These are phyloP conservation scores for Sardinella longiceps DNA, from an alignment of 2,797 vertebrate genomes.

Conservation along the genomic window DNA sequence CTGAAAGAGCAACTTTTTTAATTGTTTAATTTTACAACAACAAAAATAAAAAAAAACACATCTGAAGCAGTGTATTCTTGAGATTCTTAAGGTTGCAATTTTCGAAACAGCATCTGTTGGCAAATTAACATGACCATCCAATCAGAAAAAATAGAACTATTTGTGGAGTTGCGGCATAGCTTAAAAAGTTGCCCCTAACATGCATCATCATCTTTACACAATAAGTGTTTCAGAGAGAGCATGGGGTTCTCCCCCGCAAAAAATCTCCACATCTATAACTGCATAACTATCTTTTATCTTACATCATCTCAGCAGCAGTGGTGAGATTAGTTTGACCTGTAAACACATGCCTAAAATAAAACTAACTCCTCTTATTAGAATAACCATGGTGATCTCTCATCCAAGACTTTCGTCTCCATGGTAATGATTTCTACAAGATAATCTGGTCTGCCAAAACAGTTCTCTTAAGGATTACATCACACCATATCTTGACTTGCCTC, in stretches of 20 bases:
- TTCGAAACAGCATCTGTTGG: too few species aligned
- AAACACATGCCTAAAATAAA: not conserved
- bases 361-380: not conserved
- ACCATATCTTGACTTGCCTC: not conserved
- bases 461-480: not conserved
- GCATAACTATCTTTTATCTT: not conserved
- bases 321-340: not conserved
- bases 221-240: not conserved
- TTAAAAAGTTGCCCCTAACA: too few species aligned
- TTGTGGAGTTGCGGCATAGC: too few species aligned
- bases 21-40: too few species aligned
- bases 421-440: conserved; percentile 33
- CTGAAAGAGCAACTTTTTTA: too few species aligned
- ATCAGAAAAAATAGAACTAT: too few species aligned
- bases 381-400: conserved; percentile 27
- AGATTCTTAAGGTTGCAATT: too few species aligned
- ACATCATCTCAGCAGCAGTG: not conserved
- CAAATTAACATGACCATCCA: too few species aligned
- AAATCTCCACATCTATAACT: not conserved
- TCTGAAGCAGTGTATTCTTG: too few species aligned
- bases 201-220: too few species aligned
- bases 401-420: conserved; percentile 24
- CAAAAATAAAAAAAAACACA: too few species aligned
- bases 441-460: conserved; percentile 27
- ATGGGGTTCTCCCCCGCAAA: not conserved